A percentile compares a stretch with the other conserved stretches of the same genome.
Evolutionary conservation across 1,140 invertebrate genomes (phyloP).

Genomic region (Drosophila aff.): DNA sequence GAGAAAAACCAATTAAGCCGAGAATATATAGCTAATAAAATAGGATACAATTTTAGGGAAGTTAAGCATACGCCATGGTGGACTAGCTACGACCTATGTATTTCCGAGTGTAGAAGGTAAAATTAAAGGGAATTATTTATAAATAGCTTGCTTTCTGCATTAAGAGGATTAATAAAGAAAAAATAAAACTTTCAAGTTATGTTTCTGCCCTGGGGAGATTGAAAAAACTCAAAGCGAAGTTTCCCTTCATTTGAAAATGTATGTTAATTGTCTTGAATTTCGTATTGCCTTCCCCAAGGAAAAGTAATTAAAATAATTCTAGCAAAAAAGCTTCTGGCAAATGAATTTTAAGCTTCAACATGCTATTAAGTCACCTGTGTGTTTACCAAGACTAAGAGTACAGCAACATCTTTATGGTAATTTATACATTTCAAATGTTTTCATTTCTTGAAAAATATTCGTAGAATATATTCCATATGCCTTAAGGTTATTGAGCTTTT

Average conservation of each 20-base stretch:
- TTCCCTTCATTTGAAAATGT: slow-evolving; percentile 24
- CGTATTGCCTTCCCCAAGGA: slow-evolving; percentile 7
- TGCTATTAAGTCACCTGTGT: neutral
- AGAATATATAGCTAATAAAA: neutral
- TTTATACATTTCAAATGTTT: neutral
- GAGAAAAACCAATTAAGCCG: neutral
- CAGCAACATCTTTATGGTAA: neutral
- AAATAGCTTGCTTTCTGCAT: too few relatives aligned
- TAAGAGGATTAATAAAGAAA: neutral
- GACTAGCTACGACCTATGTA: neutral
- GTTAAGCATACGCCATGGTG: neutral
- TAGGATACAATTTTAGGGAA: neutral
- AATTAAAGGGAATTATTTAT: neutral
- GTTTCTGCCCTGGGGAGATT: neutral
- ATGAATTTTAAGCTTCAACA: slow-evolving; percentile 1
- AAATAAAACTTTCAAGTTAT: neutral
- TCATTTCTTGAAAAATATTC: too few relatives aligned
- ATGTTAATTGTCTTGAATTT: slow-evolving; percentile 21
- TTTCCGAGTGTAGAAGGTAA: neutral
- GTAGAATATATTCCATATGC: neutral
- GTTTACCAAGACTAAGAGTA: neutral
- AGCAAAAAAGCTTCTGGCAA: slow-evolving; percentile 8
- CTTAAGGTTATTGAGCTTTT: neutral
- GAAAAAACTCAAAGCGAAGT: slow-evolving; percentile 15
- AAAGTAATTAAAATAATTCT: slow-evolving; percentile 23